Evolutionary conservation across 2,888 invertebrate species (phyloP), one percentile per base, ranked within the genome.

Genomic region (Cryptocephalus moraei): DNA sequence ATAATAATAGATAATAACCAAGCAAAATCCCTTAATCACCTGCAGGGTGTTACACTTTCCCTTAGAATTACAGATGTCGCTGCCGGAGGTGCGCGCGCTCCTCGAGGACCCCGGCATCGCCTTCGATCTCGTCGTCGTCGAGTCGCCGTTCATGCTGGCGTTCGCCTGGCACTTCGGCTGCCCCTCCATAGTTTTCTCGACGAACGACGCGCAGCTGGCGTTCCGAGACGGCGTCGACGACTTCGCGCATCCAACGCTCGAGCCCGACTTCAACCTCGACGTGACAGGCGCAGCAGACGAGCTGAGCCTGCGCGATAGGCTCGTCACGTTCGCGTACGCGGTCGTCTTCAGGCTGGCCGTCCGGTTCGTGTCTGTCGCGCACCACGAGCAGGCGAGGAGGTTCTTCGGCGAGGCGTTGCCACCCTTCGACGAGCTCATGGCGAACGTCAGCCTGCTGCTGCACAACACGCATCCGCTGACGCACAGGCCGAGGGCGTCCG

Each of bases 141-240:
- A 67, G 50, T 53, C 53, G 40, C 60, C 62, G 1, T 36, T 44
- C 2, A 45, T 46, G 8, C 41, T 57, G 3, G 54, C 58, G 8
- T 62, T 68, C 43, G 57, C 59, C n/a, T 57, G 62, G 50, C 52
- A 58, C 34, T 67, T 65, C 47, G 55, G 62, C 10, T 62, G 62
- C 48, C 68, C 69, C 0, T 59, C 63, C 39, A 64, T 70, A 36
- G 65, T 63, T 1, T 51, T 70, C 4, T 54, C 58, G 9, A 65
- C 69, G 1, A 40, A 67, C 48, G 68, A 66, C 12, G 36, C 36
- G n/a, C 36, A 2, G 36, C 2, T 36, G n/a, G 6, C 36, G 12
- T 36, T 36, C 12, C 36, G 12, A 2, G 36, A 36, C 12, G 36
- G 4, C 12, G 36, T 36, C 36, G 36, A 6, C n/a, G 12, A 36